Base-by-base conservation (phyloP, 2,113 vertebrate genomes). In the Pardalotus punctatus region DNA sequence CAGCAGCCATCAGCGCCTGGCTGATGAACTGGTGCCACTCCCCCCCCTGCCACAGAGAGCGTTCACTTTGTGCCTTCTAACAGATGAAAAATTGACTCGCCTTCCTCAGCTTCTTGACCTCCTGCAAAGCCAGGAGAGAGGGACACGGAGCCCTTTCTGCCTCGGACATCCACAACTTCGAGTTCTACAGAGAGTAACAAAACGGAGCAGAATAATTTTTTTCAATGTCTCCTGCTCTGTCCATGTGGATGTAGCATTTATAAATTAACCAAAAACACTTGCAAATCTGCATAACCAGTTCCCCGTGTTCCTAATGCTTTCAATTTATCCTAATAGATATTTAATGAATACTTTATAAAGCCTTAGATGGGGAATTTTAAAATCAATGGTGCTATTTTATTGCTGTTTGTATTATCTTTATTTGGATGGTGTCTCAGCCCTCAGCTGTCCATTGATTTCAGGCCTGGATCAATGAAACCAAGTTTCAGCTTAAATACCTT, bases 291-390 rank as follows among this genome's bases (percentile, higher is more conserved):
- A 94, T 97, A 95, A 96, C 97, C 93, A 78, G 97, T 83, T 97
- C 54, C 96, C 82, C 66, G 3, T 64, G 86, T 54, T 96, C 84
- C 82, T 96, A 96, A 96, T 97, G 97, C 97, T 97, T 97, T 97
- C 97, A 97, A 96, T 97, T 97, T 97, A 93, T 97, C 86, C 97
- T 97, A 97, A 97, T 97, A 97, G 97, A 97, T 96, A 65, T 96
- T 97, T 97, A 97, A 97, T 97, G 97, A 97, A 97, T 97, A 97
- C 97, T 97, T 97, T 97, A 97, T 97, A 97, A 97, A 97, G 97
- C 81, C 96, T 96, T 85, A 93, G 96, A 96, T 87, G 94, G 91
- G 94, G 92, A 94, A 93, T 96, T 97, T 97, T 93, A 96, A 97
- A 97, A 97, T 97, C 97, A 97, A 97, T 97, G 96, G 96, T 96